Conservation (phyloP, 2,797 vertebrate species). For the Pangasius mekongensis region DNA sequence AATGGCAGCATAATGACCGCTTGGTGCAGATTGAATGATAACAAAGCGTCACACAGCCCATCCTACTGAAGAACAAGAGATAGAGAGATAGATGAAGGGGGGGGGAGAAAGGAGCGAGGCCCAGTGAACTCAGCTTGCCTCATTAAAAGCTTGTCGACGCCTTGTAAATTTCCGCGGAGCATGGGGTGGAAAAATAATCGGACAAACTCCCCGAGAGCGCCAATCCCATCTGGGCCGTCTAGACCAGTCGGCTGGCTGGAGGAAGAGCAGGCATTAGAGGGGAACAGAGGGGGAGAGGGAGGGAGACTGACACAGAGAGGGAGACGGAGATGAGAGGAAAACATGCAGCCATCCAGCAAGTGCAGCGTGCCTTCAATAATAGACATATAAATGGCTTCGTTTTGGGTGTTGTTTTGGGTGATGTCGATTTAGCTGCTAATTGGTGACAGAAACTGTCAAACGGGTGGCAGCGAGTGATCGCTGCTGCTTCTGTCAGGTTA, state of each 20-base stretch:
- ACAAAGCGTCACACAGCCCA: slow-evolving; percentile 85
- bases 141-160: slow-evolving; percentile 94
- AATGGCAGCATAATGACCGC: slow-evolving; percentile 98
- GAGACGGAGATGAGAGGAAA: slow-evolving; percentile 65
- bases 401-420: slow-evolving; percentile 87
- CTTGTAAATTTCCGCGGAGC: slow-evolving; percentile 85
- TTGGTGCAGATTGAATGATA: slow-evolving; percentile 99
- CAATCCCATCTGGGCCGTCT: slow-evolving; percentile 84
- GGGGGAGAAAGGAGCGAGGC: slow-evolving; percentile 72
- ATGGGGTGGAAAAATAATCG: slow-evolving; percentile 81
- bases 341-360: slow-evolving; percentile 76
- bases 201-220: slow-evolving; percentile 79
- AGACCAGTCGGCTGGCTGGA: slow-evolving; percentile 71
- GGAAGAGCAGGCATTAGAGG: slow-evolving; percentile 67
- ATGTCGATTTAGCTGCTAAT: slow-evolving; percentile 99
- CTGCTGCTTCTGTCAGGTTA: slow-evolving; percentile 89
- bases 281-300: slow-evolving; percentile 71
- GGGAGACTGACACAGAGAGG: slow-evolving; percentile 63
- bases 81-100: slow-evolving; percentile 68
- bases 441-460: slow-evolving; percentile 99
- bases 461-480: slow-evolving; percentile 92
- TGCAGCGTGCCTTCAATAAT: slow-evolving; percentile 74
- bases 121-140: slow-evolving; percentile 90
- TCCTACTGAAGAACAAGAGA: slow-evolving; percentile 71
- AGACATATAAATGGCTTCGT: slow-evolving; percentile 80